Base-by-base conservation (phyloP, 2,113 vertebrate genomes). In the Centropus bengalensis region DNA sequence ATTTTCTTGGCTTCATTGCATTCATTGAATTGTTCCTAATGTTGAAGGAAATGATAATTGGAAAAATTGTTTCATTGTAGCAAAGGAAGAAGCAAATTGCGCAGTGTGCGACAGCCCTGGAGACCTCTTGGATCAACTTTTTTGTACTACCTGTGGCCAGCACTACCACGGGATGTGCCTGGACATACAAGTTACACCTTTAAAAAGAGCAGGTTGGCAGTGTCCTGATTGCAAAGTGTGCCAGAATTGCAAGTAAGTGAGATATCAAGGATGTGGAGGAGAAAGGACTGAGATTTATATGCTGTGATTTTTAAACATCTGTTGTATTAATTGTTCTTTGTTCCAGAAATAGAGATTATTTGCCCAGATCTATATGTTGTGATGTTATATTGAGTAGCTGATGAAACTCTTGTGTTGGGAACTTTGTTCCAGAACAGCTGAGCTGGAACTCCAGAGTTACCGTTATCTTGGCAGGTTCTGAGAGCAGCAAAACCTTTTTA, bases 201-300 rank as follows among this genome's bases (percentile, higher is more conserved):
- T 99, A 84, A 98, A 98, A 95, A 98, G 99, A 96, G 98, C 98
- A n/a, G 99, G 99, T 74, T 99, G 99, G 99, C 99, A 99, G 94
- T 99, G 99, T 96, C 98, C 98, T 40, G 98, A 98, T 86, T 99
- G 99, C 98, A 99, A 99, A 97, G 98, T 99, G 93, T 99, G 99
- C 98, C 99, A 99, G 98, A 98, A 98, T 89, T 99, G 99, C 99
- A 99, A 99, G 99, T 99, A 98, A 99, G 99, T 98, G 92, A 77
- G 44, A 71, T 14, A 47, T 81, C 9, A 19, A 81, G 55, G n/a
- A 26, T 2, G 0, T 30, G 54, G 51, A 58, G 44, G 67, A 56
- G 32, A 14, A 32, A 6, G 5, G 22, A 69, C 22, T 78, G 63
- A 63, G 49, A 40, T 68, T 52, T 56, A 3, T 55, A 18, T 78